These are phyloP conservation scores for Naja naja DNA, from an alignment of 2,113 vertebrate genomes.

Conservation along the genomic window DNA sequence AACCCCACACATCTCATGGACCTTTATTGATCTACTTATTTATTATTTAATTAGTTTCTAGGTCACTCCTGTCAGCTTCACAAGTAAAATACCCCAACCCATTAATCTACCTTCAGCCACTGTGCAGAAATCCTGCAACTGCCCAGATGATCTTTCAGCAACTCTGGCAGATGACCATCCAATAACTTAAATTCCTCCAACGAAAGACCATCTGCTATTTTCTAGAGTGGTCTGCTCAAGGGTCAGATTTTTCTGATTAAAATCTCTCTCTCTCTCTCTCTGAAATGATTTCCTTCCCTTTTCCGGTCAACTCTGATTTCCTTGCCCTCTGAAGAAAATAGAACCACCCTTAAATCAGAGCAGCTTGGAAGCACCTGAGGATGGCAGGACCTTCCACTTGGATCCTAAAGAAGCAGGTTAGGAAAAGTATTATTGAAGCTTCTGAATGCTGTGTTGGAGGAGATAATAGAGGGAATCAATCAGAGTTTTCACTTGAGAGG, in stretches of 20 bases:
- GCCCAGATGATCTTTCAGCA: not conserved
- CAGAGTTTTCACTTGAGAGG: not conserved
- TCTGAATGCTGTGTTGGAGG: not conserved
- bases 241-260: not conserved
- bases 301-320: not conserved
- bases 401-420: not conserved
- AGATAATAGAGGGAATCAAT: not conserved
- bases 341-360: not conserved
- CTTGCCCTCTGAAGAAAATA: not conserved
- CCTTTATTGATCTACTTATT: not conserved
- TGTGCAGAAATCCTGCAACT: not conserved
- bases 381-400: not conserved
- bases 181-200: not conserved
- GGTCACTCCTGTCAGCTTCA: not conserved
- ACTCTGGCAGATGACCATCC: not conserved
- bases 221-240: not conserved
- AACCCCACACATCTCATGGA: not conserved
- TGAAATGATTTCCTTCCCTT: not conserved
- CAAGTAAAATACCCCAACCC: not conserved
- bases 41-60: not conserved
- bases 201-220: not conserved
- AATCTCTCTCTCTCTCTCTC: not conserved
- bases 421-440: not conserved
- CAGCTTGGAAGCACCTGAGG: not conserved
- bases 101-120: not conserved